Base-by-base conservation (phyloP, 2,113 vertebrate species). In the Oxygymnocypris stewartii region DNA sequence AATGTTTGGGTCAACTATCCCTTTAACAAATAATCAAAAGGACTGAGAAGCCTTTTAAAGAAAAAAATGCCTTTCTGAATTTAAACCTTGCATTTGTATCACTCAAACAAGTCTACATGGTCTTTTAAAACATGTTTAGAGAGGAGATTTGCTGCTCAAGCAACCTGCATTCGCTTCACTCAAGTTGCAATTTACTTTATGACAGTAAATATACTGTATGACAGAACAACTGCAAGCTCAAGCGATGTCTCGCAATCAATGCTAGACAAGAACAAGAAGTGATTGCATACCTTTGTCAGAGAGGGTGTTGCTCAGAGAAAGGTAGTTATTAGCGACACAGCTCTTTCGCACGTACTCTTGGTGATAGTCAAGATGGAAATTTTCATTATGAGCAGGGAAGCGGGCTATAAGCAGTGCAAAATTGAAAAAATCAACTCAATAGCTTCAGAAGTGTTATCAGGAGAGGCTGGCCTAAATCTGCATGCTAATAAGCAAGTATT, bases 401-500 rank as follows among this genome's bases (percentile, higher is more conserved):
- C 49, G 49, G 49, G 82, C 14, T 59, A 77, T 61, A 85, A 88
- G 83, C 79, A 61, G 67, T 78, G 42, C 37, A 51, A 88, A 91
- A 88, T 85, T 75, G 82, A 86, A 85, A 85, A 81, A 90, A 87
- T 81, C 73, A 82, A 79, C 82, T 86, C 82, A 31, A 84, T 71
- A 74, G 83, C 76, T 71, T 42, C 49, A 88, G 88, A 77, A 83
- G 85, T 80, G 84, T 86, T 86, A 84, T 86, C 86, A 85, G 82
- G 51, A 83, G 65, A 85, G 49, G 69, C n/a, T 67, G 35, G 59
- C 35, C 42, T 44, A 86, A 88, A 89, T 92, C 85, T 89, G 82
- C 86, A 92, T 89, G 67, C 75, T 85, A 91, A 87, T 87, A 81
- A 80, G 76, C n/a, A 49, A 71, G 75, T 25, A 76, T 81, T 84